Conservation (phyloP, 2,113 vertebrate species). For the Mormyrus lacerda region DNA sequence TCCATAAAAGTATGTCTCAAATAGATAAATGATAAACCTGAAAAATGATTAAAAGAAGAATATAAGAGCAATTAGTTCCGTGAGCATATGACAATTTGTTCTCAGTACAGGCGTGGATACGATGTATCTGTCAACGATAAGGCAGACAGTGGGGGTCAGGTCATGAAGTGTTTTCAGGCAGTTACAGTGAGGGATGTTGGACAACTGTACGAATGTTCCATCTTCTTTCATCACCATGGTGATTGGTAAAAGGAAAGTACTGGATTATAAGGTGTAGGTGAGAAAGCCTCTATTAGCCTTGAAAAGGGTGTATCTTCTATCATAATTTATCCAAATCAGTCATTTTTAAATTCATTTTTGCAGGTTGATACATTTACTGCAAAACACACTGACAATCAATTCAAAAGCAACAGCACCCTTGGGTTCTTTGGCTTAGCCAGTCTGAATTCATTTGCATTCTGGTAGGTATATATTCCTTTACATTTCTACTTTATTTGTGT, state of each 20-base stretch:
- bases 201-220: not conserved
- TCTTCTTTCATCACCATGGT: not conserved
- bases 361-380: not conserved
- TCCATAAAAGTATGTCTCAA: not conserved
- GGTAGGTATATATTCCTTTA: not conserved
- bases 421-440: not conserved
- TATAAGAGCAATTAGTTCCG: not conserved
- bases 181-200: not conserved
- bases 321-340: not conserved
- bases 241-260: not conserved
- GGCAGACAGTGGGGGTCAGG: not conserved
- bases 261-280: not conserved
- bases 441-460: not conserved
- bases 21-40: not conserved
- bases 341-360: not conserved
- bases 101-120: not conserved
- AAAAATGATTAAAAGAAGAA: not conserved
- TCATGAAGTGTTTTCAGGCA: not conserved
- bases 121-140: not conserved
- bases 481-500: not conserved
- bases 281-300: not conserved
- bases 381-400: not conserved
- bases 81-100: not conserved
- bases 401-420: not conserved
- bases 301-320: not conserved